Base-by-base conservation (phyloP, 2,888 invertebrate species). In the Ochlodes sylvanus region DNA sequence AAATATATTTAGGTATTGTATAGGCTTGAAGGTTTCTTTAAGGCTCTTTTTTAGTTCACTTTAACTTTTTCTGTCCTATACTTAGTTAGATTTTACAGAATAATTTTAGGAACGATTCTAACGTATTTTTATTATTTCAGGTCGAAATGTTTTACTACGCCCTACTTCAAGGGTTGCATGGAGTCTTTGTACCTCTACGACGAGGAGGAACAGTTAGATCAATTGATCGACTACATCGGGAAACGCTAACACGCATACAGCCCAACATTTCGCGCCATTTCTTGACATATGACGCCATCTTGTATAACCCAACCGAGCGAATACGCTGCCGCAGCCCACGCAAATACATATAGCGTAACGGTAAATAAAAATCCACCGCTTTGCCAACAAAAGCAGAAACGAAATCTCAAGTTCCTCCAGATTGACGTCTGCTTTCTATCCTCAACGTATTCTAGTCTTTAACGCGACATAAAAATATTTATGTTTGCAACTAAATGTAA, bases 101-200 rank as follows among this genome's bases (percentile, higher is more conserved):
- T 21, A 12, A 12, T 21, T 1, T 52, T 14, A 19, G 12, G 6
- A 14, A 12, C 5, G 12, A 19, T 52, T 27, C 3, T 66, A 66
- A 60, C 34, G 55, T 42, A 17, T 7, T 74, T 79, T 78, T 79
- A 75, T 69, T 76, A 83, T 92, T 94, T 52, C 95, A 97, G 97
- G 94, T 95, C 95, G 85, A 94, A 96, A 91, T 97, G 97, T 94
- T 97, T 97, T 94, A 95, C 95, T 85, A 95, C 95, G 89, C 94
- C 95, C 93, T 96, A 95, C 94, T 97, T 97, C 94, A 95, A 95
- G 94, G 96, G 96, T 93, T 97, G 97, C 94, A 94, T 96, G 94
- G 95, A 96, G 94, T 95, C 96, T 88, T 94, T 97, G 92, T 94
- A 96, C 92, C 94, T 96, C 89, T 94, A 94, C 86, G 96, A 96